Evolutionary conservation across 2,888 invertebrate genomes (phyloP).

Genomic region (Dioctria rufipes): DNA sequence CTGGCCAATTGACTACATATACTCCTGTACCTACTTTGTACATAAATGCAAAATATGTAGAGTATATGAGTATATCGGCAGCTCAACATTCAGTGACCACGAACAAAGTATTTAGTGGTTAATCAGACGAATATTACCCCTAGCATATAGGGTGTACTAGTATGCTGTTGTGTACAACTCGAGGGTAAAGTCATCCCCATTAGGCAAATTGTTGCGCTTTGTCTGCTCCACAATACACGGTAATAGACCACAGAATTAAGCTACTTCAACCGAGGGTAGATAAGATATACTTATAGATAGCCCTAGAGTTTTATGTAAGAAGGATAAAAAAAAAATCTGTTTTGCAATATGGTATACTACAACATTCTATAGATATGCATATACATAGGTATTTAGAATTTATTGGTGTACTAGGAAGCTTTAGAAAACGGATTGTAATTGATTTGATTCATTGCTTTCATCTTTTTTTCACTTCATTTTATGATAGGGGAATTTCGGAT

Average conservation of each 20-base stretch:
- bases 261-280: not conserved
- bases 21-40: not conserved
- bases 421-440: no score
- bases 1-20: slow-evolving; percentile 16
- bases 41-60: no score
- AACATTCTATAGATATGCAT: no score
- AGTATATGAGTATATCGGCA: not conserved
- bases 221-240: slow-evolving; percentile 35
- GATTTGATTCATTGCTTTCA: no score
- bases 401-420: no score
- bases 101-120: slow-evolving; percentile 39
- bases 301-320: no score
- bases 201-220: slow-evolving; percentile 32
- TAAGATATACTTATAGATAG: no score
- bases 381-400: no score
- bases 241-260: slow-evolving; percentile 38
- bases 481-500: no score
- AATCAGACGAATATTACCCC: slow-evolving; percentile 31
- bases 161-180: not conserved
- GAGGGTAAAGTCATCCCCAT: not conserved
- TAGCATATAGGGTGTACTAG: not conserved
- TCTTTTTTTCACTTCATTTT: no score
- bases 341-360: no score
- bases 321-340: no score
- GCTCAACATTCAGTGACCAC: slow-evolving; percentile 18